Conservation (phyloP, 2,888 invertebrate species). For the Cephus runcator region DNA sequence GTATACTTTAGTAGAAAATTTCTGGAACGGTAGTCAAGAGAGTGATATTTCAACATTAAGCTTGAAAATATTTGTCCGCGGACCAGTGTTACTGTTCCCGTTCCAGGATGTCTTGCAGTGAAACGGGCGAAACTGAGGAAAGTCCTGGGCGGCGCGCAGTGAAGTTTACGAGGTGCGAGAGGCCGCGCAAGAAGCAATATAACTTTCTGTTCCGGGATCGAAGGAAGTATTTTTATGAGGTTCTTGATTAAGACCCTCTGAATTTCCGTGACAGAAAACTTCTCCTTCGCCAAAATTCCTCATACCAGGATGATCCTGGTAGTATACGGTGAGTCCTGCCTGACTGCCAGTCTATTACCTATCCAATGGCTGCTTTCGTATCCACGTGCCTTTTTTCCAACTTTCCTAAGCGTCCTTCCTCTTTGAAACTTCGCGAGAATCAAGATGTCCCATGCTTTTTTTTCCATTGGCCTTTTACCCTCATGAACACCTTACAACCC, state of each 20-base stretch:
- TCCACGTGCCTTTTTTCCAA: neutral
- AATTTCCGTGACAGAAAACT: conserved; percentile 1
- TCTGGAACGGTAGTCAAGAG: neutral
- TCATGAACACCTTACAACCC: neutral
- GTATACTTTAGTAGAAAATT: neutral
- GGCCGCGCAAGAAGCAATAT: conserved; percentile 6
- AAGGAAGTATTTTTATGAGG: conserved; percentile 14
- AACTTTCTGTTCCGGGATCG: conserved; percentile 14
- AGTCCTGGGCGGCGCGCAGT: conserved; percentile 1
- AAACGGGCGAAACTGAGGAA: neutral
- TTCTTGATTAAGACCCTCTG: conserved; percentile 10
- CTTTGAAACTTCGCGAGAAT: neutral
- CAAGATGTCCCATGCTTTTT: neutral
- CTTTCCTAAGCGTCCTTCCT: neutral
- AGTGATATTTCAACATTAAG: neutral
- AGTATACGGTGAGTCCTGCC: neutral
- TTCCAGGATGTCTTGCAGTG: neutral
- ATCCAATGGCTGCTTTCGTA: neutral
- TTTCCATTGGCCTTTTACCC: neutral
- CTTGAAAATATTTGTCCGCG: neutral
- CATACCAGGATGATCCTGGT: neutral
- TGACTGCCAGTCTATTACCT: neutral
- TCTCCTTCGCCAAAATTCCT: neutral
- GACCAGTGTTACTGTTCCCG: neutral
- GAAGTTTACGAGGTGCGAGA: conserved; percentile 9